These are phyloP conservation scores for Byasa hedistus DNA, from an alignment of 2,888 invertebrate species.

Conservation along the genomic window DNA sequence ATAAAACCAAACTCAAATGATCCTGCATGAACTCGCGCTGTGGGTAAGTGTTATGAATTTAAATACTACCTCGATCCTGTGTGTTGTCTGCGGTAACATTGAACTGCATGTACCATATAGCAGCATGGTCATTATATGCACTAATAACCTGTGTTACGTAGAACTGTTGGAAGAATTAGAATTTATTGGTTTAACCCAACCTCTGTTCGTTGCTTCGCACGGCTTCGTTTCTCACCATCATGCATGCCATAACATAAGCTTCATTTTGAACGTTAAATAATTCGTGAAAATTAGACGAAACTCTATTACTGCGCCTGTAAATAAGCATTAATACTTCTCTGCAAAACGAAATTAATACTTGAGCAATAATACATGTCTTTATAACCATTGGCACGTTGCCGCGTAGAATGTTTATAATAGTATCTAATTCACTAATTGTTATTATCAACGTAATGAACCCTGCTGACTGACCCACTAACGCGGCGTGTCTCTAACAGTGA, in stretches of 20 bases:
- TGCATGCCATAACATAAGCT: background rate
- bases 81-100: background rate
- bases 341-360: too few relatives aligned
- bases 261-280: background rate
- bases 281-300: background rate
- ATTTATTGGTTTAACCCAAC: background rate
- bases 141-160: too few relatives aligned
- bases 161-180: too few relatives aligned
- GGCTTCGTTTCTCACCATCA: background rate
- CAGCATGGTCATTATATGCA: too few relatives aligned
- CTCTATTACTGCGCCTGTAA: background rate
- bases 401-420: too few relatives aligned
- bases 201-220: background rate
- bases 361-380: background rate
- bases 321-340: background rate
- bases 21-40: conserved; percentile 13
- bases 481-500: conserved; percentile 49
- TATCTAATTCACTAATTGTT: conserved; percentile 10
- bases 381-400: too few relatives aligned
- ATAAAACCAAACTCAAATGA: too few relatives aligned
- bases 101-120: background rate
- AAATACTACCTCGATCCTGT: background rate
- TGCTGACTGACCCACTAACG: conserved; percentile 8
- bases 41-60: conserved; percentile 23
- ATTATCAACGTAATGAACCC: background rate